Evolutionary conservation across 2,113 vertebrate species (phyloP), one percentile per base, ranked within the genome.

Genomic region (Casuarius casuarius): DNA sequence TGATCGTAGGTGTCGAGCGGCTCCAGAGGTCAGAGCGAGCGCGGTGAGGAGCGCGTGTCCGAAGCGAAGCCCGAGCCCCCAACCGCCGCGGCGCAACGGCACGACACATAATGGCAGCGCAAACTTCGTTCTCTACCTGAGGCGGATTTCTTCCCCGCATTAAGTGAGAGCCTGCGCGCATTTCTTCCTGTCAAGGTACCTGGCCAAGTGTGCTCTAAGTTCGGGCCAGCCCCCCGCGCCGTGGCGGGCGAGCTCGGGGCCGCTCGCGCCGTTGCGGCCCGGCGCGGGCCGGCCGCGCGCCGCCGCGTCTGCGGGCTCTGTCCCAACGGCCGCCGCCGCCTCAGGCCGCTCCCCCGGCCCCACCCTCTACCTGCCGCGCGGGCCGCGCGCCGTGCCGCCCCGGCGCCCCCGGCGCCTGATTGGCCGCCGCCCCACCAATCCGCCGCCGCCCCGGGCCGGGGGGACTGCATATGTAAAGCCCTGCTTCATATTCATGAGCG

Each of bases 401-500:
- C 94, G 84, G 87, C 97, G 96, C 98, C 98, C 94, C 98, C 97
- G 96, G 93, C 93, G 95, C 97, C 97, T 98, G 98, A 99, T 99
- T 99, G 99, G 99, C 97, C 98, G 91, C 88, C 33, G 79, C 92
- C 96, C 95, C 97, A 98, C 99, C 99, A 99, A 99, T 99, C 98
- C 95, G 97, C 87, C 92, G 90, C 86, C 87, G 71, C 95, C 48
- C 88, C 78, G 98, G 99, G 95, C 98, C 98, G 97, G 98, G 95
- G 99, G 99, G 98, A 98, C 98, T 98, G 98, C 98, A 99, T 99
- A 99, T 99, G 99, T 98, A 99, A 99, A 98, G 97, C 90, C 89
- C 92, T 97, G 97, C 99, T 99, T 99, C 99, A 99, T 99, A 99
- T 99, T 99, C 98, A 99, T 99, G 98, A 99, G 99, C 98, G 96